Conservation (phyloP, 2,113 vertebrate genomes). For the Rhinolophus sinicus region DNA sequence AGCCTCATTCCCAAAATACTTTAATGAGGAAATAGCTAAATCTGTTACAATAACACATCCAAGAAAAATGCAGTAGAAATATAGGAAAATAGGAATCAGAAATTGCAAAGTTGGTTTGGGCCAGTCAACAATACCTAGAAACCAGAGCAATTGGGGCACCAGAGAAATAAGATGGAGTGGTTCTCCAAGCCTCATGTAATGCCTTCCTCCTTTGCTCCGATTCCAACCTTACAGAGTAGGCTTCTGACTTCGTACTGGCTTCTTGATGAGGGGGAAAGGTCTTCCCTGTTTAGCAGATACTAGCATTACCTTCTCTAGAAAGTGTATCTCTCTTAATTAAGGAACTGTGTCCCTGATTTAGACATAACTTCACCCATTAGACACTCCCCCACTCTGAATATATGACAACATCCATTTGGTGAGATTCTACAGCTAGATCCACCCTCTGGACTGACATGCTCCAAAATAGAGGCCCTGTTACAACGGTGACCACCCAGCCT, state of each 20-base stretch:
- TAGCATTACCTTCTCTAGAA: background rate
- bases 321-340: background rate
- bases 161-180: background rate
- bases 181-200: background rate
- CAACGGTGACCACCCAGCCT: background rate
- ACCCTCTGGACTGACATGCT: background rate
- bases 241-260: background rate
- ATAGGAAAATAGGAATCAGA: background rate
- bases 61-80: background rate
- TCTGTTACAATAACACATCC: background rate
- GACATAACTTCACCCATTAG: background rate
- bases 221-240: background rate
- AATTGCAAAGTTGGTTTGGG: background rate
- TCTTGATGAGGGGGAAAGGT: background rate
- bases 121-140: background rate
- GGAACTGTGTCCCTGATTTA: background rate
- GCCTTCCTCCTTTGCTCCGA: background rate
- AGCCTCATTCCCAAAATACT: background rate
- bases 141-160: background rate
- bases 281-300: background rate
- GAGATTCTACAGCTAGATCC: background rate
- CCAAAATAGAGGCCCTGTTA: background rate
- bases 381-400: background rate
- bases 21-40: slow-evolving; percentile 12
- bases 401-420: background rate